Percentiles rank a stretch among this genome's conserved stretches.
These are phyloP conservation scores for Cryptosula pallasiana DNA, from an alignment of 2,888 invertebrate genomes.

Conservation along the genomic window DNA sequence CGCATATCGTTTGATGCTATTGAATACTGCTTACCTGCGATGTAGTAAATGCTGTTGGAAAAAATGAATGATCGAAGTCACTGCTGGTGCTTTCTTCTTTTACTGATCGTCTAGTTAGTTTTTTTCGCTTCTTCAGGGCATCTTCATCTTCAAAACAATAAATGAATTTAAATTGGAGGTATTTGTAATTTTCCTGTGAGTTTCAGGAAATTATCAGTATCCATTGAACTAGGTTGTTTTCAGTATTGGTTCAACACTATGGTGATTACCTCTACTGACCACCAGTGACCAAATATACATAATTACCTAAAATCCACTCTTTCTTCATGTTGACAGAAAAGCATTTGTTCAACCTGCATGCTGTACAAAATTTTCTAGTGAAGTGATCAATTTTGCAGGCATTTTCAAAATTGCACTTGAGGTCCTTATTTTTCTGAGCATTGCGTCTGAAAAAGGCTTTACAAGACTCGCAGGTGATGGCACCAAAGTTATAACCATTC, in stretches of 20 bases:
- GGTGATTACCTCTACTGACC: too few species aligned
- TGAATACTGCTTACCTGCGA: background rate
- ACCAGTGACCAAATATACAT: too few species aligned
- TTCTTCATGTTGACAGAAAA: constrained; percentile 85
- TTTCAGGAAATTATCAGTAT: too few species aligned
- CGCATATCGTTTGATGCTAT: too few species aligned
- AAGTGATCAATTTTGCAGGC: constrained; percentile 84
- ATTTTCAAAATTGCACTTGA: constrained; percentile 85
- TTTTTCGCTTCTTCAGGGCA: constrained; percentile 24
- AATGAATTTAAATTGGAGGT: too few species aligned
- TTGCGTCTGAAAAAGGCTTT: constrained; percentile 95
- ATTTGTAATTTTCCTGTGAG: too few species aligned
- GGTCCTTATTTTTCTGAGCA: constrained; percentile 77
- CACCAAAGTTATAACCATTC: constrained; percentile 91
- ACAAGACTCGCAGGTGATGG: constrained; percentile 92
- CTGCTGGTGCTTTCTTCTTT: background rate
- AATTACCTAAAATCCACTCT: constrained; percentile 78
- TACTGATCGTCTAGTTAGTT: constrained; percentile 13
- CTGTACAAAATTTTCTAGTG: constrained; percentile 89
- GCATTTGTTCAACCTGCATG: constrained; percentile 89
- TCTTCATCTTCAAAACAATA: constrained; percentile 20
- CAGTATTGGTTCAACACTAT: too few species aligned
- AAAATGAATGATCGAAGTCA: background rate
- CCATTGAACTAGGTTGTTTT: too few species aligned
- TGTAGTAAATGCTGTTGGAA: background rate